phyloP scores from a whole-genome alignment of 1,140 invertebrate genomes.

The Alviniconcha marisindica region DNA sequence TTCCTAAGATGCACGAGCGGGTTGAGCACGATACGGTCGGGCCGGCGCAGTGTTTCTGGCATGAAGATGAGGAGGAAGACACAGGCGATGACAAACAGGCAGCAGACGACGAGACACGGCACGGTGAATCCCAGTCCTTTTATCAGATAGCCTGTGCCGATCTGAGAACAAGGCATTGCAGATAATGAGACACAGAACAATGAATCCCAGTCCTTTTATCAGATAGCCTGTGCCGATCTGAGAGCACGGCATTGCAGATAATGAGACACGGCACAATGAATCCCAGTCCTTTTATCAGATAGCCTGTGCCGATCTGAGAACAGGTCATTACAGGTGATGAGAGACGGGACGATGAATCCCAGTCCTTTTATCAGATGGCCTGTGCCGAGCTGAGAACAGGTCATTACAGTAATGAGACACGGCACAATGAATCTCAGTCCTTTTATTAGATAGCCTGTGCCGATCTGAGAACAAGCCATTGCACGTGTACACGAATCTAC shows the following conservation, averaged over 20 bases:
- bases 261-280: conserved; percentile 9
- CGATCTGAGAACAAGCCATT: no score
- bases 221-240: conserved; percentile 27
- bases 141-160: conserved; percentile 21
- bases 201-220: background rate
- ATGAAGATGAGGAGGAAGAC: conserved; percentile 23
- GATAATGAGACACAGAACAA: background rate
- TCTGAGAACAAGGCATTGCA: background rate
- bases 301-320: conserved; percentile 25
- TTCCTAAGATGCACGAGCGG: conserved; percentile 24
- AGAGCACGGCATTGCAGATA: background rate
- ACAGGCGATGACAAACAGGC: background rate
- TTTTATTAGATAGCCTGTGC: conserved; percentile 13
- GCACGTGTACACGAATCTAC: background rate
- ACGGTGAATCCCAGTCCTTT: background rate
- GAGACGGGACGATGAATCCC: background rate
- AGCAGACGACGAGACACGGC: background rate
- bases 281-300: background rate
- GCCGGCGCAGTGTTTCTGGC: conserved; percentile 32
- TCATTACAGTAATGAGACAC: background rate
- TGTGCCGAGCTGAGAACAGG: conserved; percentile 20
- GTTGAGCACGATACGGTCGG: background rate
- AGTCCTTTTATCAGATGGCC: no score
- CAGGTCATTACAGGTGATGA: background rate
- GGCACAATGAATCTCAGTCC: background rate